A percentile compares a stretch with the other conserved stretches of the same genome.
Evolutionary conservation across 2,797 vertebrate genomes (phyloP).

Genomic region (Gobio occitaniae): DNA sequence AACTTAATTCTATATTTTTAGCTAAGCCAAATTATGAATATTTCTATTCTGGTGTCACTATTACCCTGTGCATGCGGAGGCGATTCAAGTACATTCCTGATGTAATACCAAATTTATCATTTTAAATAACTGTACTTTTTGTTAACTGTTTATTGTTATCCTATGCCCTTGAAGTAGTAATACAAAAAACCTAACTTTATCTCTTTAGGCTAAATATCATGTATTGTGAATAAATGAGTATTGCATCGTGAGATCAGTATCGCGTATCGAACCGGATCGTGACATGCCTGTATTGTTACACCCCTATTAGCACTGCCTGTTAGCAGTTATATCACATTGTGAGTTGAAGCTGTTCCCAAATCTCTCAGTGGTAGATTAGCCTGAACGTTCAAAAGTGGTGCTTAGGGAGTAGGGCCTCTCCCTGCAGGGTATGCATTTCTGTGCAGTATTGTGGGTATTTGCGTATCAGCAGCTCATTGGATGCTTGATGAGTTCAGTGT

Average conservation of each 20-base stretch:
- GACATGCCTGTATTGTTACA: background rate
- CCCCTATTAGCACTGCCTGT: background rate
- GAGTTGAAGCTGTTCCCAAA: background rate
- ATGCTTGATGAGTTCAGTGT: background rate
- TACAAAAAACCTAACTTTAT: background rate
- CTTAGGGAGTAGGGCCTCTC: background rate
- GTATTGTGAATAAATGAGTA: background rate
- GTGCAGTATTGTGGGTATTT: background rate
- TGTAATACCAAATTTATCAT: too few relatives aligned
- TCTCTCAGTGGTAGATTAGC: background rate
- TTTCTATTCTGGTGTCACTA: too few relatives aligned
- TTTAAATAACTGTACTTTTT: background rate
- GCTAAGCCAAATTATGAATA: too few relatives aligned
- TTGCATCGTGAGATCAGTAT: background rate
- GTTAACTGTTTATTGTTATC: background rate
- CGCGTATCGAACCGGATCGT: background rate
- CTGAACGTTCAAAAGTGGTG: background rate
- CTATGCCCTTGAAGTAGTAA: background rate
- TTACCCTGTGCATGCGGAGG: too few relatives aligned
- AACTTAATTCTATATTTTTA: too few relatives aligned
- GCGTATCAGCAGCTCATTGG: background rate
- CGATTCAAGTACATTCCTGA: too few relatives aligned
- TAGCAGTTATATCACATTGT: slow-evolving; percentile 9
- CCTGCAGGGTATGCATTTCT: background rate
- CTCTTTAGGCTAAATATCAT: background rate